Evolutionary conservation across 2,888 invertebrate species (phyloP).

Genomic region (Taenaris catops): DNA sequence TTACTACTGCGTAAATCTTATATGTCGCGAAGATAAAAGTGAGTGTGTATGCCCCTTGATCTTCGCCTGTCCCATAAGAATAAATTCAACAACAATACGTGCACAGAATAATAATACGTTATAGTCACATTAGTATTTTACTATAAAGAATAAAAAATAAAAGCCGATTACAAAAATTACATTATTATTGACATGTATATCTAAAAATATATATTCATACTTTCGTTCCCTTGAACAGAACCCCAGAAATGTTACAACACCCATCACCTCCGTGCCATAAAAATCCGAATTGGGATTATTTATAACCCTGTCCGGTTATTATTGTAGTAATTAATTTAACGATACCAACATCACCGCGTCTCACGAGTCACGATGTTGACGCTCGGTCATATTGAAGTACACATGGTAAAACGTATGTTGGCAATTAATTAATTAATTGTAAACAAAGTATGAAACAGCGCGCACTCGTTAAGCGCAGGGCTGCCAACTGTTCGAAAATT

Average conservation of each 20-base stretch:
- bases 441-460: conserved; percentile 10
- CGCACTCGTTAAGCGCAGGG: conserved; percentile 1
- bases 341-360: conserved; percentile 24
- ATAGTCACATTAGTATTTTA: too few relatives aligned
- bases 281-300: conserved; percentile 57
- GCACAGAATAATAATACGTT: too few relatives aligned
- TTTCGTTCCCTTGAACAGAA: conserved; percentile 7
- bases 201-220: too few relatives aligned
- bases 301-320: conserved; percentile 47
- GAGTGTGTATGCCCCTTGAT: too few relatives aligned
- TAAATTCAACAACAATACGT: too few relatives aligned
- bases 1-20: too few relatives aligned
- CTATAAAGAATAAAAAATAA: too few relatives aligned
- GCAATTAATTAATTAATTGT: conserved; percentile 12
- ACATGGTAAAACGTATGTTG: conserved; percentile 14
- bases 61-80: too few relatives aligned
- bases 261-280: conserved; percentile 36
- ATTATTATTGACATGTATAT: too few relatives aligned
- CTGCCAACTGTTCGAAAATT: conserved; percentile 1
- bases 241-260: conserved; percentile 28
- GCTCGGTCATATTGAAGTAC: conserved; percentile 10
- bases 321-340: conserved; percentile 39
- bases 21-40: too few relatives aligned
- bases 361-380: conserved; percentile 23
- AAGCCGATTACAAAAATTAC: too few relatives aligned